Base-by-base conservation (phyloP, 2,888 invertebrate species). In the Hirudinaria manillensis region DNA sequence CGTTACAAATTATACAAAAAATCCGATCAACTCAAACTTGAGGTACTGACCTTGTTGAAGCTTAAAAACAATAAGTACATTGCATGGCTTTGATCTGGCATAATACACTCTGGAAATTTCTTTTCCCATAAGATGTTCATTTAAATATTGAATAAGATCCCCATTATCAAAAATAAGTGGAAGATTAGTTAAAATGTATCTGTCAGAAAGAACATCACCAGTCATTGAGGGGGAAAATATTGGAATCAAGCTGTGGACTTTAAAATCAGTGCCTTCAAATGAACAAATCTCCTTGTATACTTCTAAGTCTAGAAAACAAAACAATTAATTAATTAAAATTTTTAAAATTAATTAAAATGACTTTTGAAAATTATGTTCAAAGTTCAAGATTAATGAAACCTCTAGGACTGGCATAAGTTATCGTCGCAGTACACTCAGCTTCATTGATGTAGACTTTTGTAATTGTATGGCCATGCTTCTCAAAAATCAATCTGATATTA, bases 101-200 rank as follows among this genome's bases (percentile, higher is more conserved):
- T 61, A 29, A 27, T 27, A 61, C 7, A 24, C 61, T 19, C n/a
- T n/a, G 7, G 29, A 27, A 61, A 61, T 27, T n/a, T 61, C 24
- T 61, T 61, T 61, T 29, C 61, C 29, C 29, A 10, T 16, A 7
- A 61, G 16, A 45, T 4, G 16, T 16, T 10, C 45, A 29, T 24
- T 29, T 29, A 68, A 34, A 36, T 34, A 68, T 36, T 68, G n/a
- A 32, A 34, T 34, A 24, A 68, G 36, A 6, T 68, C 34, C 7
- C 34, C 68, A 36, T 68, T 68, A 29, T 68, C 32, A 34, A 68
- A 68, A 68, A 68, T n/a, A 32, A 29, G 32, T 68, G 68, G 68
- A 16, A 68, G 36, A 7, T 34, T 36, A 34, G 21, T 29, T 2
- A 68, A 16, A 32, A 68, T 34, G 10, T 29, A 34, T 68, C 13